Percentiles rank a stretch among this genome's conserved stretches.
phyloP scores from a whole-genome alignment of 2,113 vertebrate genomes.

The Ahaetulla prasina region DNA sequence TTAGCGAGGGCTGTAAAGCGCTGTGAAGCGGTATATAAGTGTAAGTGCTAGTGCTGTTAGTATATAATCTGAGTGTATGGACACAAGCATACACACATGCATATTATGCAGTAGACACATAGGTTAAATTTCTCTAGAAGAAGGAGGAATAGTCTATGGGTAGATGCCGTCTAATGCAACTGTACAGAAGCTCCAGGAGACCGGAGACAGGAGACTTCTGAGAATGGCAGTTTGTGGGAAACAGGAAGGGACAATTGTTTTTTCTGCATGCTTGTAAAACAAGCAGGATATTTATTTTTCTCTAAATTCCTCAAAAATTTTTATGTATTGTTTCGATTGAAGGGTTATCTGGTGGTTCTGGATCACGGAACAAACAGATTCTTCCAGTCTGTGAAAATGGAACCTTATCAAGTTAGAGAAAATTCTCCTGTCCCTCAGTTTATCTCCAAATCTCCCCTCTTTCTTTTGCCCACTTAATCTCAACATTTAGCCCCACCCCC shows the following conservation, averaged over 20 bases:
- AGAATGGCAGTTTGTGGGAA: not conserved
- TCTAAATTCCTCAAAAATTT: not conserved
- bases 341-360: too few species aligned
- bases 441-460: not conserved
- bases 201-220: not conserved
- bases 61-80: too few species aligned
- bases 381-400: not conserved
- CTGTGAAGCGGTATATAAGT: too few species aligned
- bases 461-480: slow-evolving; percentile 7
- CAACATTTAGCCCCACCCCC: not conserved
- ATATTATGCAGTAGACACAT: not conserved
- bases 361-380: not conserved
- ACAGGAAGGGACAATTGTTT: not conserved
- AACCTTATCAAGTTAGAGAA: not conserved
- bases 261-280: not conserved
- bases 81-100: not conserved
- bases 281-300: not conserved
- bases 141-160: not conserved
- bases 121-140: not conserved
- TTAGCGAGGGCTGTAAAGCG: too few species aligned
- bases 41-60: too few species aligned
- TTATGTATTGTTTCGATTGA: not conserved
- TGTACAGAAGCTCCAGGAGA: not conserved
- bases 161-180: too few species aligned
- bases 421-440: not conserved